phyloP scores from a whole-genome alignment of 2,113 vertebrate genomes.

The Sinocyclocheilus grahami region DNA sequence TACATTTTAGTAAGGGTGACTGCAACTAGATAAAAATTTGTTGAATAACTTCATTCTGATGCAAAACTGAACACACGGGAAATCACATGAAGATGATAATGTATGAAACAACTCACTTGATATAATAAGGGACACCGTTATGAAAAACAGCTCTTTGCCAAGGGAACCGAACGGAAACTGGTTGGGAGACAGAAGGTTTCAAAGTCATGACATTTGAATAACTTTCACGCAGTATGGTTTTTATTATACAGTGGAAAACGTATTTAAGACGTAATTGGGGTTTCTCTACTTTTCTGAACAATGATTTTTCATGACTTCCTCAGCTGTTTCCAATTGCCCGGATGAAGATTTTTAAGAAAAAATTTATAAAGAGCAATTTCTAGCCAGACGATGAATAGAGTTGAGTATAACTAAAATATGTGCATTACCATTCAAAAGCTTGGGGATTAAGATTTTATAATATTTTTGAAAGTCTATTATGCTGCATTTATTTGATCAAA shows the following conservation, averaged over 20 bases:
- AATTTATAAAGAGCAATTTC: neutral
- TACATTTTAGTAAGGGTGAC: constrained; percentile 4
- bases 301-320: neutral
- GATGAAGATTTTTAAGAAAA: neutral
- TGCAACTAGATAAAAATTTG: constrained; percentile 6
- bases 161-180: constrained; percentile 84
- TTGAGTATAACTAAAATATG: neutral
- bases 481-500: too few species aligned
- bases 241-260: neutral
- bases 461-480: too few species aligned
- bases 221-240: neutral
- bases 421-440: neutral
- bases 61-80: constrained; percentile 8
- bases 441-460: neutral
- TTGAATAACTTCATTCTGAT: neutral
- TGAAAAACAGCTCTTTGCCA: constrained; percentile 88
- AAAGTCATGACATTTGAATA: neutral
- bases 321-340: neutral
- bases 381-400: neutral
- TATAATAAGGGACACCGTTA: constrained; percentile 88
- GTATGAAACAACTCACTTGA: constrained; percentile 81
- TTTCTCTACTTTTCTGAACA: neutral
- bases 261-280: neutral
- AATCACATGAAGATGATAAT: neutral
- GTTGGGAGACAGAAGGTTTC: constrained; percentile 22